A percentile compares a stretch with the other conserved stretches of the same genome.
These are phyloP conservation scores for Zootermopsis nevadensis DNA, from an alignment of 2,888 invertebrate species.

Conservation along the genomic window DNA sequence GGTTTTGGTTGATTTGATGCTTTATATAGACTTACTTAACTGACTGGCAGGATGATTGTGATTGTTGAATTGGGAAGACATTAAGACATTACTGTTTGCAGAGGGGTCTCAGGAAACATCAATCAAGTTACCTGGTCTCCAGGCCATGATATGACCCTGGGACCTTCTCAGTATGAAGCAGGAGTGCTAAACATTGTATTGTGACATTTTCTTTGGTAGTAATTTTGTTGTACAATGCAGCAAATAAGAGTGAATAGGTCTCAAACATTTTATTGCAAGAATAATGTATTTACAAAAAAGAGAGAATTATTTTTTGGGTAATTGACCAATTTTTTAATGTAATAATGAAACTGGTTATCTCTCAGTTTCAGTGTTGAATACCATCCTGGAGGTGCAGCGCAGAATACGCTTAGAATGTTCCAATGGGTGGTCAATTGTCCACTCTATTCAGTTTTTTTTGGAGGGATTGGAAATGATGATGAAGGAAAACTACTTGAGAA, in stretches of 20 bases:
- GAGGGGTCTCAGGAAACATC: too few relatives aligned
- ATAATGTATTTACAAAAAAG: neutral
- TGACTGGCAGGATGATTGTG: too few relatives aligned
- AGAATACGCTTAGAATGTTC: conserved; percentile 66
- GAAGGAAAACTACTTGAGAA: conserved; percentile 62
- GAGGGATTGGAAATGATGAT: conserved; percentile 67
- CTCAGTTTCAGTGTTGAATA: conserved; percentile 57
- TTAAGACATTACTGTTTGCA: too few relatives aligned
- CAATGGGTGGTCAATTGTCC: conserved; percentile 61
- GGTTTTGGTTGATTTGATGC: too few relatives aligned
- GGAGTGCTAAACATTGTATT: too few relatives aligned
- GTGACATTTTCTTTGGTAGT: neutral
- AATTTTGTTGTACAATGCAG: neutral
- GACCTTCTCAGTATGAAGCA: neutral
- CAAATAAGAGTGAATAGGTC: neutral
- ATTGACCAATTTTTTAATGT: neutral
- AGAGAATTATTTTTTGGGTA: neutral
- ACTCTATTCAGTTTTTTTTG: conserved; percentile 62
- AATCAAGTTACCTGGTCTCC: too few relatives aligned
- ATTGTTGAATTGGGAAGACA: too few relatives aligned
- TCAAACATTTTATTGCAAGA: neutral
- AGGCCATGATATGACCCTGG: too few relatives aligned
- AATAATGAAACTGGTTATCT: conserved; percentile 35
- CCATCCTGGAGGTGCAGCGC: conserved; percentile 65
- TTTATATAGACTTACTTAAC: too few relatives aligned